phyloP scores from a whole-genome alignment of 2,888 invertebrate species.

The Corbicula japonica region DNA sequence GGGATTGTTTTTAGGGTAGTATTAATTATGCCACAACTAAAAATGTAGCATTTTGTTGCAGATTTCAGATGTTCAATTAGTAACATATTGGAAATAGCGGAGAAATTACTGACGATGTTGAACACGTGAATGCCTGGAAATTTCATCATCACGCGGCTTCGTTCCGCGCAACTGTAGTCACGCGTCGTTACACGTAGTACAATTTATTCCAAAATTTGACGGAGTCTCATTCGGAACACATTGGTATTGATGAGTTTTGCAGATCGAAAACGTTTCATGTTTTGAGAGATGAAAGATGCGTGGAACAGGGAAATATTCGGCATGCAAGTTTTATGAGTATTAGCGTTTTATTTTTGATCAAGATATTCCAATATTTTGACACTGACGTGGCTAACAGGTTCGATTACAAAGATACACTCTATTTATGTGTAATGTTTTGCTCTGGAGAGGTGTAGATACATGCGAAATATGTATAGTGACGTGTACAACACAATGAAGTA shows the following conservation, averaged over 20 bases:
- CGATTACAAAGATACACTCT: neutral
- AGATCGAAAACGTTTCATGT: slow-evolving; percentile 52
- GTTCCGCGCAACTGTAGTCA: slow-evolving; percentile 57
- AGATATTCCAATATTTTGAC: slow-evolving; percentile 17
- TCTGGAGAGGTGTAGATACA: too few relatives aligned
- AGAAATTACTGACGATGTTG: slow-evolving; percentile 37
- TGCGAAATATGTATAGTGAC: too few relatives aligned
- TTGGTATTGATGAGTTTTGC: slow-evolving; percentile 40
- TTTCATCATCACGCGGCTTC: slow-evolving; percentile 32
- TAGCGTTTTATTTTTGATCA: slow-evolving; percentile 14
- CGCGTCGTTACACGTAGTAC: slow-evolving; percentile 45
- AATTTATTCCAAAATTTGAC: slow-evolving; percentile 37
- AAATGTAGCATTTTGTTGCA: slow-evolving; percentile 2
- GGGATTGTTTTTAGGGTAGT: too few relatives aligned
- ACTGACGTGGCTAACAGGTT: slow-evolving; percentile 14
- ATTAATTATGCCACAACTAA: slow-evolving; percentile 4
- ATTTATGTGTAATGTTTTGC: too few relatives aligned
- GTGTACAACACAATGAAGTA: too few relatives aligned
- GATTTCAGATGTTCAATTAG: slow-evolving; percentile 22
- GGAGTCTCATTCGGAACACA: slow-evolving; percentile 26
- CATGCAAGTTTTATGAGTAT: slow-evolving; percentile 40
- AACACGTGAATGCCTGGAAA: slow-evolving; percentile 55
- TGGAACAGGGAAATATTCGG: slow-evolving; percentile 36
- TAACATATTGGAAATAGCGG: slow-evolving; percentile 54
- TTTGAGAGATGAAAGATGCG: slow-evolving; percentile 51